These are phyloP conservation scores for Alentia gelatinosa DNA, from an alignment of 2,888 invertebrate genomes.

Conservation along the genomic window DNA sequence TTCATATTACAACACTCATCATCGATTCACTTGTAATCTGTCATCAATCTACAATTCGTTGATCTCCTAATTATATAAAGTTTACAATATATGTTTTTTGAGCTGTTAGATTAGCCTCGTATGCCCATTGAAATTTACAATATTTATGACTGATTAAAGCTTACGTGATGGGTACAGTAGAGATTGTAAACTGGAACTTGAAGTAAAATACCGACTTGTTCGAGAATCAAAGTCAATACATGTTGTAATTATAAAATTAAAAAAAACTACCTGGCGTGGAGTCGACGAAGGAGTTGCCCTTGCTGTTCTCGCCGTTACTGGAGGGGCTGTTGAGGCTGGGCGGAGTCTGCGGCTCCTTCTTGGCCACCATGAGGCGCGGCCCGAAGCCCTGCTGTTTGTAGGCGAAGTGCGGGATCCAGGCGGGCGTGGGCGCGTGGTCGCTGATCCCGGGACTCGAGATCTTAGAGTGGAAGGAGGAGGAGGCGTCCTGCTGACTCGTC, in stretches of 20 bases:
- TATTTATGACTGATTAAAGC: too few relatives aligned
- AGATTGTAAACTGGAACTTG: background rate
- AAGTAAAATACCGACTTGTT: too few relatives aligned
- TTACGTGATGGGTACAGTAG: background rate
- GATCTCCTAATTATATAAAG: too few relatives aligned
- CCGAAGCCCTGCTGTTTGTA: conserved; percentile 86
- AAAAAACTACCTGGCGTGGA: background rate
- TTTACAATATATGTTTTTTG: too few relatives aligned
- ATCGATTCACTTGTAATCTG: too few relatives aligned
- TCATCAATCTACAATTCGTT: too few relatives aligned
- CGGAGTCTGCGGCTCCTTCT: conserved; percentile 80
- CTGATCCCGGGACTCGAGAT: conserved; percentile 30
- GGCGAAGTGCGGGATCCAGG: conserved; percentile 87
- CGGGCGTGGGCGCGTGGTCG: conserved; percentile 46
- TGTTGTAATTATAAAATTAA: too few relatives aligned
- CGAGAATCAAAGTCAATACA: too few relatives aligned
- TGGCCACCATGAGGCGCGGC: conserved; percentile 84
- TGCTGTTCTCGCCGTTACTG: conserved; percentile 49
- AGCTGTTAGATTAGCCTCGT: too few relatives aligned
- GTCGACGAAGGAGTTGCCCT: background rate
- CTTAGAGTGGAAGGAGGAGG: conserved; percentile 46
- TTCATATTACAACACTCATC: too few relatives aligned
- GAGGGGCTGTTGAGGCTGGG: conserved; percentile 84
- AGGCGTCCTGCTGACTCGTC: background rate
- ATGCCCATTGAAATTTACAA: too few relatives aligned